These are phyloP conservation scores for Poeciliopsis gracilis DNA, from an alignment of 2,797 vertebrate genomes.

Conservation along the genomic window DNA sequence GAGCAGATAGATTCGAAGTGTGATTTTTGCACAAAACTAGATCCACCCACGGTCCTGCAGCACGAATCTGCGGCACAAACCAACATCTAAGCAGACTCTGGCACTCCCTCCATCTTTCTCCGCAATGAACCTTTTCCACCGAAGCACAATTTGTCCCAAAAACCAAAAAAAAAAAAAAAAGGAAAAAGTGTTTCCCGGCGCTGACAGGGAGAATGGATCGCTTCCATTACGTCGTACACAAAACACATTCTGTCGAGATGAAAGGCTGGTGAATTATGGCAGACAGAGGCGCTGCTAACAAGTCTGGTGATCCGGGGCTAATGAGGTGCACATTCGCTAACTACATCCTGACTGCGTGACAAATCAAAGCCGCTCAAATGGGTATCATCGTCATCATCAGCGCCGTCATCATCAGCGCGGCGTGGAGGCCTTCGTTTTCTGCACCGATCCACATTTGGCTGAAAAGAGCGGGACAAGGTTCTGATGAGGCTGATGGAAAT, in stretches of 20 bases:
- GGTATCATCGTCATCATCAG: conserved; percentile 28
- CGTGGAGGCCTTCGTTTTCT: conserved; percentile 13
- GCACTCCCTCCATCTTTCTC: conserved; percentile 20
- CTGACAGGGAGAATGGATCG: conserved; percentile 93
- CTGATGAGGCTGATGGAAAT: background rate
- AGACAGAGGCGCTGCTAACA: conserved; percentile 88
- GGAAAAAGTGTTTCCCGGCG: conserved; percentile 80
- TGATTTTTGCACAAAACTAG: conserved; percentile 25
- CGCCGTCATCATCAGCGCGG: conserved; percentile 24
- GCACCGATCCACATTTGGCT: background rate
- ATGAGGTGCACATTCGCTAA: conserved; percentile 92
- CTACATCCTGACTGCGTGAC: conserved; percentile 83
- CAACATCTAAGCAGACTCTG: background rate
- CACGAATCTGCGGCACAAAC: conserved; percentile 25
- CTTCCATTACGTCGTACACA: conserved; percentile 96
- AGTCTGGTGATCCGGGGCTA: conserved; percentile 94
- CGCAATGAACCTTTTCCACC: conserved; percentile 42
- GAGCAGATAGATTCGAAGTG: background rate
- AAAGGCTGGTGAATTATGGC: conserved; percentile 94
- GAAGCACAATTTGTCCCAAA: conserved; percentile 71
- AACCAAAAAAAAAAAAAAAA: conserved; percentile 60
- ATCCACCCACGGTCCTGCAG: conserved; percentile 28
- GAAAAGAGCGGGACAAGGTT: background rate
- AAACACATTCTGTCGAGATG: conserved; percentile 93
- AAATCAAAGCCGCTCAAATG: conserved; percentile 77